Percentiles rank a stretch among this genome's conserved stretches.
phyloP scores from a whole-genome alignment of 2,113 vertebrate genomes.

The Peromyscus maniculatus region DNA sequence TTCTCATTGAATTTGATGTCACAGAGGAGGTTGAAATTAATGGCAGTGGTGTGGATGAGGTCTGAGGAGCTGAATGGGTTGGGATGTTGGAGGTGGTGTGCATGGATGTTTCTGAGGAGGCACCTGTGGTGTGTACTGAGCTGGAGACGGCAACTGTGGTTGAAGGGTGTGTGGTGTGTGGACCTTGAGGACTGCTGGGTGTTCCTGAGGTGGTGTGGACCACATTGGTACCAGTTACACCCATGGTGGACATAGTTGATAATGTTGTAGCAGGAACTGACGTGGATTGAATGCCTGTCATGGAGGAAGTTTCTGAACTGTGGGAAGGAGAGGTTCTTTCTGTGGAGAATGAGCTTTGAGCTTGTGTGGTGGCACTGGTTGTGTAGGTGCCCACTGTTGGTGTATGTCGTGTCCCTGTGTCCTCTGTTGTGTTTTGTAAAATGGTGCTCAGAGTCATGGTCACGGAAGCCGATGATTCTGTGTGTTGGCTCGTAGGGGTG shows the following conservation, averaged over 20 bases:
- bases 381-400: rapidly evolving
- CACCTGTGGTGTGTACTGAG: no score
- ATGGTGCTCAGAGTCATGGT: background rate
- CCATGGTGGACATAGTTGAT: background rate
- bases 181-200: no score
- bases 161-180: no score
- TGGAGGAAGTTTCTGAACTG: rapidly evolving
- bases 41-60: no score
- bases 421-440: rapidly evolving
- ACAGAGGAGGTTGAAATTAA: no score
- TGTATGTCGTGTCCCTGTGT: background rate
- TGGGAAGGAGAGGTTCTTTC: rapidly evolving
- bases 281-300: background rate
- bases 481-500: rapidly evolving
- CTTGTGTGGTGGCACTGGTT: background rate
- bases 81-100: no score
- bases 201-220: no score
- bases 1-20: no score
- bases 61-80: no score
- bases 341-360: rapidly evolving
- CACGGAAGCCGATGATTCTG: background rate
- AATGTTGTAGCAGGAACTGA: rapidly evolving
- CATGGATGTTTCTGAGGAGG: no score
- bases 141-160: no score
- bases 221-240: rapidly evolving